A percentile compares a stretch with the other conserved stretches of the same genome.
These are phyloP conservation scores for Epiblema foenella DNA, from an alignment of 2,888 invertebrate genomes.

Conservation along the genomic window DNA sequence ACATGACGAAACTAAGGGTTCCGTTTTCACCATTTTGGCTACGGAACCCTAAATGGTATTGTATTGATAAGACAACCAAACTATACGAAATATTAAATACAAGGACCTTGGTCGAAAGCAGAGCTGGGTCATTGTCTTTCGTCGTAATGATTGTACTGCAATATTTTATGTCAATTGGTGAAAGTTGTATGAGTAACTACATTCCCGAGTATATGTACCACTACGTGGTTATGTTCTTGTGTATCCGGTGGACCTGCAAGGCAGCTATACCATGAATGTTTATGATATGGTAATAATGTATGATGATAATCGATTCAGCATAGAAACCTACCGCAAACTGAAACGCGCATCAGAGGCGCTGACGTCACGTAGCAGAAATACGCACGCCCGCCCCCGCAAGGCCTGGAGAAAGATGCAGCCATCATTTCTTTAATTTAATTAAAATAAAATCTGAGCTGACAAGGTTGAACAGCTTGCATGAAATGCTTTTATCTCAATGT, in stretches of 20 bases:
- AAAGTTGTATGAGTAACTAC: background rate
- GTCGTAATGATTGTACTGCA: too few relatives aligned
- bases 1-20: too few relatives aligned
- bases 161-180: background rate
- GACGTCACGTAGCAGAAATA: slow-evolving; percentile 74
- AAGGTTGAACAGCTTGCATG: slow-evolving; percentile 22
- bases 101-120: too few relatives aligned
- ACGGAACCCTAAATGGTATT: too few relatives aligned
- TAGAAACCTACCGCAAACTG: slow-evolving; percentile 58
- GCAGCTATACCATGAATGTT: background rate
- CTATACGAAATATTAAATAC: too few relatives aligned
- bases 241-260: background rate
- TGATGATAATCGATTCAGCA: background rate
- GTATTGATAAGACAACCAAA: too few relatives aligned
- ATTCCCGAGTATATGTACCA: background rate
- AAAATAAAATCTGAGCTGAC: slow-evolving; percentile 11
- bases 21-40: too few relatives aligned
- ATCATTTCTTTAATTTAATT: slow-evolving; percentile 32
- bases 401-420: slow-evolving; percentile 51
- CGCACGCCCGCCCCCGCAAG: slow-evolving; percentile 62
- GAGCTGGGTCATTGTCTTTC: too few relatives aligned
- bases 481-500: background rate
- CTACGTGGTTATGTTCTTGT: background rate
- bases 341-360: slow-evolving; percentile 48
- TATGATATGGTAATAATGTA: slow-evolving; percentile 1